These are phyloP conservation scores for Girardinichthys multiradiatus DNA, from an alignment of 2,113 vertebrate genomes.

Conservation along the genomic window DNA sequence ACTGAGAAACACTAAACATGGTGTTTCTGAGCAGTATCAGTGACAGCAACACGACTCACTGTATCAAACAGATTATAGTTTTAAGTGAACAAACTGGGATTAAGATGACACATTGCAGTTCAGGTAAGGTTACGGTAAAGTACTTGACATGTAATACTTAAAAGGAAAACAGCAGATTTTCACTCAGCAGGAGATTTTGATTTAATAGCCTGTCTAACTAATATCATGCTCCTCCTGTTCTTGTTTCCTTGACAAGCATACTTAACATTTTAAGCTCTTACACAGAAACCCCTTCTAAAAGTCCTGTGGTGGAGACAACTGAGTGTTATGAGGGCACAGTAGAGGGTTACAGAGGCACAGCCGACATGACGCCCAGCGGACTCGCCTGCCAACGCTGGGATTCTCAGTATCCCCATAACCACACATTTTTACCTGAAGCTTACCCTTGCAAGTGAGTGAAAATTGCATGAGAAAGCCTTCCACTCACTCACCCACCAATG, in stretches of 20 bases:
- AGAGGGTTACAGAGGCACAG: slow-evolving; percentile 87
- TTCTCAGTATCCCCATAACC: slow-evolving; percentile 92
- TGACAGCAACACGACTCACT: no score
- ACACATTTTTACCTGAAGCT: slow-evolving; percentile 89
- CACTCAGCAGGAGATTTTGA: no score
- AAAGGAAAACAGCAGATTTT: no score
- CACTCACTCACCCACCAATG: slow-evolving; percentile 21
- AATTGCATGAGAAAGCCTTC: slow-evolving; percentile 4
- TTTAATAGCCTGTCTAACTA: neutral
- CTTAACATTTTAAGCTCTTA: neutral
- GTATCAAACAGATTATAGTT: no score
- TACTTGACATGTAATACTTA: no score
- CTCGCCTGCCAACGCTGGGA: slow-evolving; percentile 93
- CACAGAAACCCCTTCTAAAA: slow-evolving; percentile 64
- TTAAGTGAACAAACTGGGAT: no score
- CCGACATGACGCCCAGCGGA: slow-evolving; percentile 85
- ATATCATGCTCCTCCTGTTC: neutral
- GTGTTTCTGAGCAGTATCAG: no score
- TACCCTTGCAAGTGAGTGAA: slow-evolving; percentile 95
- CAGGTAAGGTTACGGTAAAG: no score
- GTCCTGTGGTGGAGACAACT: slow-evolving; percentile 74
- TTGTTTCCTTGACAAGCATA: neutral
- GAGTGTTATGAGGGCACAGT: slow-evolving; percentile 87
- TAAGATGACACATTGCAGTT: no score
- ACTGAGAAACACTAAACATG: no score